Base-by-base conservation (phyloP, 2,888 invertebrate genomes). In the Heliconius ismenius region DNA sequence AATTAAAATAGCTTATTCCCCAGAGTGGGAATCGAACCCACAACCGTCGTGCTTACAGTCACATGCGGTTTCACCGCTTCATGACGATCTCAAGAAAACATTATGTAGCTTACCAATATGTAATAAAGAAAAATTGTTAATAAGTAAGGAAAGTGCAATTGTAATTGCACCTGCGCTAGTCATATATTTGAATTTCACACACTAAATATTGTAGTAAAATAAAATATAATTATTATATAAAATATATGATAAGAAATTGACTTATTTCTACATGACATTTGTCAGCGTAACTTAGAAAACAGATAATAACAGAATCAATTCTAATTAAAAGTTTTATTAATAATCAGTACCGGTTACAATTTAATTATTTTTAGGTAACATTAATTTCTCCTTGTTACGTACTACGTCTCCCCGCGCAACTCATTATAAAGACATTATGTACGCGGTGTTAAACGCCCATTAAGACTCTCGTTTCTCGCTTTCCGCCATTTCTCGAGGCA, bases 111-210 rank as follows among this genome's bases (percentile, higher is more conserved):
- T 76, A 76, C 78, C 68, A 65, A 70, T 60, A 54, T 75, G 36
- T n/a, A 75, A 10, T 21, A 79, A 54, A 69, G 68, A 60, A 18
- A 79, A 32, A 24, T 78, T 76, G 60, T 79, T 74, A n/a, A 79
- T 76, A n/a, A 79, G 32, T 21, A 79, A 68, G 0, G 79, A 76
- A n/a, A 76, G 68, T 26, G 79, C 78, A 49, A 78, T 75, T 9
- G 73, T 73, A 49, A 78, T 54, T 15, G 78, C 78, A 68, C 36
- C 49, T 70, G 65, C 60, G 21, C 68, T 76, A 32, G 79, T 76
- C 79, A 79, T 79, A n/a, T 58, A 60, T 36, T n/a, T 4, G 10
- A n/a, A 13, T 36, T 65, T 21, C 4, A 4, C 11, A 65, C 65
- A 65, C 13, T 9, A 65, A 36, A 32, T 49, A 58, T 10, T 58